Evolutionary conservation across 2,113 vertebrate species (phyloP), one percentile per base, ranked within the genome.

Genomic region (Theristicus caerulescens): DNA sequence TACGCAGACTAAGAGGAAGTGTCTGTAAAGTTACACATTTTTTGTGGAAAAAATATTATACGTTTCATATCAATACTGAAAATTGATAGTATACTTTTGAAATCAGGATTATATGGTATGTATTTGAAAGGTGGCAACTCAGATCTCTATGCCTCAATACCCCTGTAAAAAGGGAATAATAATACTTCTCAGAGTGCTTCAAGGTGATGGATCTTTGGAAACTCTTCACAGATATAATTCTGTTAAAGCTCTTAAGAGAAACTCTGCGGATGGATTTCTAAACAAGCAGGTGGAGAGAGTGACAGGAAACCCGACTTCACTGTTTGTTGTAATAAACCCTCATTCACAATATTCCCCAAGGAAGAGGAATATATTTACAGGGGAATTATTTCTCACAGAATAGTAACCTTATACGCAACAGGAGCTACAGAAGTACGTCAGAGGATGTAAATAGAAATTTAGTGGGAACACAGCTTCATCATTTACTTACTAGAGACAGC

Each of bases 11-110:
- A 42, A 26, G 29, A 61, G 34, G 42, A 74, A 74, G 4, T 12
- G 10, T 27, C 80, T 67, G 36, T 31, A 19, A 42, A 94, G 14
- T 27, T 46, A 26, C 0, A 6, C 2, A 1, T 47, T n/a, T 61
- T 64, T 24, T 10, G 17, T 17, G 64, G 29, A 24, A 92, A 91
- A 94, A 82, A 58, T 2, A 44, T 34, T 4, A 3, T 1, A 31
- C 0, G 8, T 87, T 90, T 82, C 49, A 20, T 40, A 88, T 52
- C 64, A 47, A 79, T 8, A 54, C 31, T 81, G 85, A 40, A 65
- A 96, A 96, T 54, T 65, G 80, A 90, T n/a, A 89, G 55, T 8
- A 54, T n/a, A 55, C 44, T 93, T 95, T 36, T 66, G 64, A 94
- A 66, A 64, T 62, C 31, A 17, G 67, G 44, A 72, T 93, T 67